Percentiles rank a stretch among this genome's conserved stretches.
Conservation (phyloP, 2,113 vertebrate species). For the Pangasianodon hypophthalmus region DNA sequence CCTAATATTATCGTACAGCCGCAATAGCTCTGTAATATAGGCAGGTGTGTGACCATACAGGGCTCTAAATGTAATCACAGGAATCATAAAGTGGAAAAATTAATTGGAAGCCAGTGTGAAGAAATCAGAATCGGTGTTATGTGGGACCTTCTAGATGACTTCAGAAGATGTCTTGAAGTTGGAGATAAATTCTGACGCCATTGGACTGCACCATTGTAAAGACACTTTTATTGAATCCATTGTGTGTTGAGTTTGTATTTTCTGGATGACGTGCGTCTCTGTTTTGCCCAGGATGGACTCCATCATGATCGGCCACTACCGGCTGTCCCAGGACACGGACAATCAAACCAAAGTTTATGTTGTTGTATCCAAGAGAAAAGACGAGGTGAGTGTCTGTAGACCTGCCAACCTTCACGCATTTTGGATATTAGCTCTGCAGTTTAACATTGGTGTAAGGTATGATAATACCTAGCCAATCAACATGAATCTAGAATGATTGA, state of each 20-base stretch:
- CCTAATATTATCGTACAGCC: no score
- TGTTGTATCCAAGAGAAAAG: constrained; percentile 95
- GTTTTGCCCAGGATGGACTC: constrained; percentile 83
- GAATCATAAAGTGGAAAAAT: no score
- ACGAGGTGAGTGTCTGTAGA: constrained; percentile 80
- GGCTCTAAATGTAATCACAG: no score
- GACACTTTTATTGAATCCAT: neutral
- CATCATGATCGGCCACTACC: constrained; percentile 92
- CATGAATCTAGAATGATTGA: neutral
- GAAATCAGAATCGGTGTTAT: no score
- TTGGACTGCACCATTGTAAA: neutral
- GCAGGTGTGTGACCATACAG: no score
- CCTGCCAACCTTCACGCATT: no score
- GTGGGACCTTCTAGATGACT: no score
- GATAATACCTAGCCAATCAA: neutral
- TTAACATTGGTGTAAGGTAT: neutral
- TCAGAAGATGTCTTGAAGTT: neutral
- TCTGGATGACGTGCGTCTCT: neutral
- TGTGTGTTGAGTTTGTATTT: neutral
- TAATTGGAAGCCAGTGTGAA: no score
- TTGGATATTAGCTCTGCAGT: neutral
- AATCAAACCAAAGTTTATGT: constrained; percentile 99
- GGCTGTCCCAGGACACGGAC: constrained; percentile 95
- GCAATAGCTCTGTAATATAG: no score
- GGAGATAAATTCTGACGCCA: neutral